phyloP scores from a whole-genome alignment of 1,140 invertebrate species.

The Ceratosolen fusciceps region DNA sequence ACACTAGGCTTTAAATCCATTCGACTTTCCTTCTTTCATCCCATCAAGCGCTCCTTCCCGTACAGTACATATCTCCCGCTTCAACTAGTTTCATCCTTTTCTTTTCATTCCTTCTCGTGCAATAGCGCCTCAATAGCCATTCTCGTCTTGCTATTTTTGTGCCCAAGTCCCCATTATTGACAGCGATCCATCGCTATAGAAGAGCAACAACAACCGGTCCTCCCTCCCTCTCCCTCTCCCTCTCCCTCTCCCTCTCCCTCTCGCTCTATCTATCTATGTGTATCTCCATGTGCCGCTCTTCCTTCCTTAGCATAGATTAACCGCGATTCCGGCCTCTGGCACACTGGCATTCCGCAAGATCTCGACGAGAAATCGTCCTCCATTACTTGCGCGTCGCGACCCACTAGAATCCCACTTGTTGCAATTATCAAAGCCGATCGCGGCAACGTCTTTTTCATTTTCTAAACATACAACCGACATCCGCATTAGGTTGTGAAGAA shows the following conservation, averaged over 20 bases:
- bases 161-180: constrained; percentile 14
- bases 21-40: not conserved
- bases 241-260: not conserved
- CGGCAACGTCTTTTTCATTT: not conserved
- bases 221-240: not conserved
- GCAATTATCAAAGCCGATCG: constrained; percentile 3
- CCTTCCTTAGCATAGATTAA: constrained; percentile 9
- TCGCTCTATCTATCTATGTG: not conserved
- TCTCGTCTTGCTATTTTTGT: constrained; percentile 25
- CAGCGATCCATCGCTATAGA: not conserved
- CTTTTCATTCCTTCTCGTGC: not conserved
- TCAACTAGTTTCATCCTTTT: not conserved
- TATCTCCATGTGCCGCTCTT: not conserved
- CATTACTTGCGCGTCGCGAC: constrained; percentile 40
- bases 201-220: constrained; percentile 16
- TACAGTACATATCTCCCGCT: not conserved
- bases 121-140: not conserved
- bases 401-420: constrained; percentile 39
- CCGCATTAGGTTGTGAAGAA: too few relatives aligned
- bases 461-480: too few relatives aligned
- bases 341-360: constrained; percentile 32
- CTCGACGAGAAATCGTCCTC: constrained; percentile 40
- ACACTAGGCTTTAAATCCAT: too few relatives aligned
- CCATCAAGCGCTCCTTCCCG: too few relatives aligned
- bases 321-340: constrained; percentile 21